Evolutionary conservation across 30 jellyfish, hydroid and myxozoan species (phyloP), one percentile per base, ranked within the genome.

Genomic region (Turritopsis dohrnii): DNA sequence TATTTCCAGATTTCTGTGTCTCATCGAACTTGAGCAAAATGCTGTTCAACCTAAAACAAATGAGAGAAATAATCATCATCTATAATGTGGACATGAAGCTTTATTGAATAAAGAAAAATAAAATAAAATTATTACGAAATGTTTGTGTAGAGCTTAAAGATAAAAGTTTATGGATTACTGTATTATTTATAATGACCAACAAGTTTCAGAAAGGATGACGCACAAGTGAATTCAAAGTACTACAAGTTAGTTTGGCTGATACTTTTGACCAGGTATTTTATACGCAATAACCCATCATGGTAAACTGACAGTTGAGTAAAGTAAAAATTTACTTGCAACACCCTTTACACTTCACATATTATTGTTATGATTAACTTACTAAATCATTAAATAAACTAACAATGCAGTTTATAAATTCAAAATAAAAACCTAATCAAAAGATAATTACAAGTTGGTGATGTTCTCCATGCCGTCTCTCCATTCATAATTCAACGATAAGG

Each of bases 11-110:
- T 28, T 79, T 81, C 54, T 85, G 72, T 71, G 93, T 81, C 71
- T 93, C 92, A 54, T 93, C 98, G 52, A 93, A 93, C 80, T 84
- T 93, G 21, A 92, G 89, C 65, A 81, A 87, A 18, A 93, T 84
- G 30, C 90, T 74, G 18, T 84, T 83, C 75, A 93, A 76, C 66
- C 98, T 92, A 77, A 77, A 77, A 77, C 27, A 23, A 75, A 75
- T 0, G 0, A 75, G 22, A 22, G 77, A 69, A 69, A 7, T 0
- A n/a, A 7, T 69, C 22, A 19, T 69, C 28, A n/a, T 69, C 19
- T 41, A n/a, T 69, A 19, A 1, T n/a, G 31, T 21, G 30, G 77
- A 69, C 77, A 1, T 69, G 77, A 69, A 69, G 77, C 19, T 60
- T 60, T 60, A 60, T 60, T 60, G 73, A 18, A 18, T 22, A 60